These are phyloP conservation scores for Salvelinus fontinalis DNA, from an alignment of 2,113 vertebrate genomes.

Conservation along the genomic window DNA sequence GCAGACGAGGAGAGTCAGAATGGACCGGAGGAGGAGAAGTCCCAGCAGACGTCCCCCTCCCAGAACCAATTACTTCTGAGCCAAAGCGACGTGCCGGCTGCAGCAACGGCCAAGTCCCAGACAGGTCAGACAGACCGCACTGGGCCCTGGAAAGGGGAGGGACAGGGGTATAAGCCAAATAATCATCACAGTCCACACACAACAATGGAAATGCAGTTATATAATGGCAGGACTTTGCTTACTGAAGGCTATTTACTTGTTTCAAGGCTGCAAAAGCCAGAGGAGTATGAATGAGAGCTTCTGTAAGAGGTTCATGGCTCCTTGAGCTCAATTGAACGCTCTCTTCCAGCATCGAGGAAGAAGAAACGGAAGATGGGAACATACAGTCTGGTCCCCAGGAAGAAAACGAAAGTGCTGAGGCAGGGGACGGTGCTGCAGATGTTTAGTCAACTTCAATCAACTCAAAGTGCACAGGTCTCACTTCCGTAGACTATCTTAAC, in stretches of 20 bases:
- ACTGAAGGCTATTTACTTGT: too few relatives aligned
- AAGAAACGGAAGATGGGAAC: constrained; percentile 98
- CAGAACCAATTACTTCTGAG: constrained; percentile 97
- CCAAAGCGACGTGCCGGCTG: constrained; percentile 78
- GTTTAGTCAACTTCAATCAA: constrained; percentile 82
- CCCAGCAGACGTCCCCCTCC: constrained; percentile 60
- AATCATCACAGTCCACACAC: too few relatives aligned
- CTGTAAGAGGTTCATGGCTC: too few relatives aligned
- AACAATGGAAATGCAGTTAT: too few relatives aligned
- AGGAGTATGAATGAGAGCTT: too few relatives aligned
- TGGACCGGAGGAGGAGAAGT: constrained; percentile 72
- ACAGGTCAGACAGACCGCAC: constrained; percentile 43
- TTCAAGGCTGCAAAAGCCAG: too few relatives aligned
- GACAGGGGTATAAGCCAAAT: neutral
- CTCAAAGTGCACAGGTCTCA: constrained; percentile 82
- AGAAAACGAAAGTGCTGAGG: constrained; percentile 95
- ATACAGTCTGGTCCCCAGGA: constrained; percentile 97
- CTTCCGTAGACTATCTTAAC: neutral
- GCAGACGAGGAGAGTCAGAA: constrained; percentile 75
- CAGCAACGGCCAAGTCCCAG: constrained; percentile 53
- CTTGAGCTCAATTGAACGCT: neutral
- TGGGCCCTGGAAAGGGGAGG: neutral
- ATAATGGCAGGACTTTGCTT: too few relatives aligned
- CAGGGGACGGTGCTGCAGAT: constrained; percentile 95
- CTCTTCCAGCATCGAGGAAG: constrained; percentile 81